Evolutionary conservation across 2,113 vertebrate genomes (phyloP).

Genomic region (Actenoides lindsayi): DNA sequence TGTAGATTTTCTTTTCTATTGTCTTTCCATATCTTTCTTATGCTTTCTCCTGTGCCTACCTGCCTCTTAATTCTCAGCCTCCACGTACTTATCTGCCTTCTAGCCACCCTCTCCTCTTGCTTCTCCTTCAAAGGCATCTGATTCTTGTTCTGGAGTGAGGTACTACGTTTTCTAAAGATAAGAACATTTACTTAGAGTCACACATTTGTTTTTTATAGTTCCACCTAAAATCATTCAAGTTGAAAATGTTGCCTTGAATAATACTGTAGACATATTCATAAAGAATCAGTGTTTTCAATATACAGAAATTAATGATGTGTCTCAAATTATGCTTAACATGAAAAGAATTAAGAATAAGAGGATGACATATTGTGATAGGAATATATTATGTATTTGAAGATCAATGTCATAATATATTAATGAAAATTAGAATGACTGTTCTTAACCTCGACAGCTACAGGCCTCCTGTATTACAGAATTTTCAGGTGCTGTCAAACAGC

Average conservation of each 20-base stretch:
- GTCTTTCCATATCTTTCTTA: not conserved
- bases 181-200: not conserved
- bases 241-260: not conserved
- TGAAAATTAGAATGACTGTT: not conserved
- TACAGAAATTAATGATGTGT: not conserved
- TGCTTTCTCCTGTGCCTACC: not conserved
- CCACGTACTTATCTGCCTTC: not conserved
- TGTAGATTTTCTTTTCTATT: not conserved
- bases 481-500: not conserved
- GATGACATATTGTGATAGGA: not conserved
- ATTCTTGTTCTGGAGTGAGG: not conserved
- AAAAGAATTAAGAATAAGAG: not conserved
- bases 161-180: not conserved
- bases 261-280: not conserved
- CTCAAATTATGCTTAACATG: not conserved
- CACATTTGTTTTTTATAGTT: not conserved
- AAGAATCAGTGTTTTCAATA: not conserved
- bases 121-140: not conserved
- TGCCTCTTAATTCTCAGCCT: not conserved
- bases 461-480: no score
- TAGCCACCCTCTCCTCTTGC: not conserved
- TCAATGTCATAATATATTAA: not conserved
- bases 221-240: not conserved
- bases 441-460: not conserved
- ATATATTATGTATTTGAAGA: not conserved